A percentile compares a stretch with the other conserved stretches of the same genome.
Evolutionary conservation across 2,888 invertebrate genomes (phyloP).

Genomic region (Ormia ochracea): DNA sequence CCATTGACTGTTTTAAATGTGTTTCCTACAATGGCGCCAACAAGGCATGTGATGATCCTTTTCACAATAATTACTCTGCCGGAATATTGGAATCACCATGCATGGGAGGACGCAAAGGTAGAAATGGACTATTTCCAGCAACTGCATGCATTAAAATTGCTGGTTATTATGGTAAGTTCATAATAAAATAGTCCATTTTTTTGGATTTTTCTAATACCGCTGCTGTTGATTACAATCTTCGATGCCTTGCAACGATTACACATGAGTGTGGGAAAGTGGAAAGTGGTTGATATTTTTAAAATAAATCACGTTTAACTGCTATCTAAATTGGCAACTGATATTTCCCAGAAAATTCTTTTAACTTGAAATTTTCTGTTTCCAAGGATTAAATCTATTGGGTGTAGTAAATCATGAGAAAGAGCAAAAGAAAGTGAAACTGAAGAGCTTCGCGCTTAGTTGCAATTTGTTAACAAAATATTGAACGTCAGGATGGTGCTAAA

Average conservation of each 20-base stretch:
- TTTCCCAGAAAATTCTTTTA: too few species aligned
- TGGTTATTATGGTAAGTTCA: constrained; percentile 87
- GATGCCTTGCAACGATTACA: constrained; percentile 7
- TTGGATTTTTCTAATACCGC: neutral
- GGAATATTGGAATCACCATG: constrained; percentile 93
- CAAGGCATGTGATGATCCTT: constrained; percentile 94
- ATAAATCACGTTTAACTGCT: too few species aligned
- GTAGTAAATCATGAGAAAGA: too few species aligned
- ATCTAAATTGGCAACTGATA: too few species aligned
- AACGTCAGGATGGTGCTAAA: too few species aligned
- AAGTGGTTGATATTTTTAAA: neutral
- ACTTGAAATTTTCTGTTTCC: too few species aligned
- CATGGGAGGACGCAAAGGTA: constrained; percentile 93
- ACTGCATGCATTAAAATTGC: constrained; percentile 97
- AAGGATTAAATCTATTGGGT: too few species aligned
- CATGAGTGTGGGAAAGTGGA: neutral
- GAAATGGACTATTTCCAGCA: constrained; percentile 96
- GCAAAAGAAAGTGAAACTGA: too few species aligned
- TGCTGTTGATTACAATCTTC: constrained; percentile 3
- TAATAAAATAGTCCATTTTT: constrained; percentile 61
- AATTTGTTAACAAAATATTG: too few species aligned
- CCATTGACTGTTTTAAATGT: constrained; percentile 98
- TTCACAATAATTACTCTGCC: constrained; percentile 92
- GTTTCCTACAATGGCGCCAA: constrained; percentile 93
- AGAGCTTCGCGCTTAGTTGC: too few species aligned